Base-by-base conservation (phyloP, 2,113 vertebrate genomes). In the Larimichthys polyactis region DNA sequence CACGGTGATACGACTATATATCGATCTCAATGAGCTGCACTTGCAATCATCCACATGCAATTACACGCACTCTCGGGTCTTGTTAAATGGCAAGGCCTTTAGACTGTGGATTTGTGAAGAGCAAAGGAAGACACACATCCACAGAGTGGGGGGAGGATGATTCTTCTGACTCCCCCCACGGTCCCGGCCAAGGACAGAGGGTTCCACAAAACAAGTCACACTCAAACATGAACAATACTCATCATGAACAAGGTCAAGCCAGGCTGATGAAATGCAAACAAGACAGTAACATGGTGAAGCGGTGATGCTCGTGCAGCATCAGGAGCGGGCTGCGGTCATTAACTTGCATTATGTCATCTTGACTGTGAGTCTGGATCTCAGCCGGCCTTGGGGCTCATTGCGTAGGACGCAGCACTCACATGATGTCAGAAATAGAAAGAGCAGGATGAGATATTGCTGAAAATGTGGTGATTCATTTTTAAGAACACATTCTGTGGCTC, bases 331-430 rank as follows among this genome's bases (percentile, higher is more conserved):
- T 20, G 65, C 22, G 11, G 63, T 87, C 85, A 85, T 92, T 91
- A 90, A 71, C 79, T 78, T 62, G 36, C 49, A 86, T 92, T 89
- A 91, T 84, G 74, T 90, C 83, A 81, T 57, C 32, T 54, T 46
- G 75, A 65, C 55, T 84, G 22, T 43, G 55, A 79, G 87, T 77
- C 67, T 79, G 79, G 68, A 4, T 6, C 52, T 63, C 40, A 3
- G 4, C 1, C 3, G 48, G 78, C 79, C 87, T 75, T 2, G 0
- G 78, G 82, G 75, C 66, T 55, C 64, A 17, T 29, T 49, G 77
- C 54, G 49, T 77, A 64, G 81, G 81, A 74, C 0, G 48, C 32
- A 15, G 75, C 3, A 27, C 57, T 75, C 78, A 40, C 44, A 60
- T 77, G 80, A 86, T 79, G 55, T 74, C 73, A 87, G 77, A 60